Percentiles rank a stretch among this genome's conserved stretches.
Conservation (phyloP, 2,888 invertebrate genomes). For the Ophion costatus region DNA sequence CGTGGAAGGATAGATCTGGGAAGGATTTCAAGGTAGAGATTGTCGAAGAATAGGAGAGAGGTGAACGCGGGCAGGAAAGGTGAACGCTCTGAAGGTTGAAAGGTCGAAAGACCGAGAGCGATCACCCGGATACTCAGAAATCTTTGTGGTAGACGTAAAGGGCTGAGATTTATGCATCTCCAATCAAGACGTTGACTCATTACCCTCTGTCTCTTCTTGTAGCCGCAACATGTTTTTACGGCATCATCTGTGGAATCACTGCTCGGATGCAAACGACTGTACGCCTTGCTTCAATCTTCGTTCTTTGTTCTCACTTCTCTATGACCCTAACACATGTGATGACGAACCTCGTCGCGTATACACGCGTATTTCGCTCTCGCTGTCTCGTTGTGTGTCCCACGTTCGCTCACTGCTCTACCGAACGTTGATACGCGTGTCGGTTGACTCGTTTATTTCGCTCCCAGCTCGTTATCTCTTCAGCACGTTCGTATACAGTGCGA, state of each 20-base stretch:
- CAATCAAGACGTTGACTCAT: background rate
- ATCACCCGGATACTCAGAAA: too few relatives aligned
- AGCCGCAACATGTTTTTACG: slow-evolving; percentile 15
- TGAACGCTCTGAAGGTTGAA: background rate
- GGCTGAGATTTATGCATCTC: background rate
- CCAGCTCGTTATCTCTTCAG: slow-evolving; percentile 68
- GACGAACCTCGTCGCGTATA: slow-evolving; percentile 4
- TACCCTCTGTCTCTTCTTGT: background rate
- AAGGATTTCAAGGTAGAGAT: too few relatives aligned
- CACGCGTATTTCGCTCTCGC: slow-evolving; percentile 18
- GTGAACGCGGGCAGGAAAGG: background rate
- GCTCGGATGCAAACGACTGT: slow-evolving; percentile 13
- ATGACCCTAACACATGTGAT: slow-evolving; percentile 3
- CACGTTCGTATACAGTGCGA: slow-evolving; percentile 8
- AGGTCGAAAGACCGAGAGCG: too few relatives aligned
- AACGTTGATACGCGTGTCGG: slow-evolving; percentile 60
- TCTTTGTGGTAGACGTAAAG: background rate
- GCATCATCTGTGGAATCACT: slow-evolving; percentile 5
- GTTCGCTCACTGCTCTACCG: slow-evolving; percentile 24
- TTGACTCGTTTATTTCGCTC: slow-evolving; percentile 74
- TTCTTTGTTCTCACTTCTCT: slow-evolving; percentile 19
- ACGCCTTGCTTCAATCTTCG: slow-evolving; percentile 7
- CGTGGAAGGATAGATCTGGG: too few relatives aligned
- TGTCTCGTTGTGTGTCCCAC: slow-evolving; percentile 13
- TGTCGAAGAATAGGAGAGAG: too few relatives aligned